These are phyloP conservation scores for Caloenas nicobarica DNA, from an alignment of 2,113 vertebrate genomes.

Conservation along the genomic window DNA sequence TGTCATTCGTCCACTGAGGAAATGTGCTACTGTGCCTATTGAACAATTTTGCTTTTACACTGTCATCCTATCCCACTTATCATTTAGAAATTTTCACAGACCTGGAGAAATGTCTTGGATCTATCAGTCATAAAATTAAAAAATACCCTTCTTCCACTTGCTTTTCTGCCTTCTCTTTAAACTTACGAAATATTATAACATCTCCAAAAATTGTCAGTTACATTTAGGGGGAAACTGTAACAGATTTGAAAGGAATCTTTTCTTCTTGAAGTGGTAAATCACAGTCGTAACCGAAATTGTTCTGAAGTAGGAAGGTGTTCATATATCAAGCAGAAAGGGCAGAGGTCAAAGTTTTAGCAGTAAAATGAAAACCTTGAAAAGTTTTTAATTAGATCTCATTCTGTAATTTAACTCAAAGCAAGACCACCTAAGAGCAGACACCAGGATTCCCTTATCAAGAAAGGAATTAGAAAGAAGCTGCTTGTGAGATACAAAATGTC, in stretches of 20 bases:
- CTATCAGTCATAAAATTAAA: neutral
- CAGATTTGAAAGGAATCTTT: neutral
- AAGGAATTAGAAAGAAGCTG: neutral
- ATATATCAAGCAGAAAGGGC: neutral
- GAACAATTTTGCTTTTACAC: neutral
- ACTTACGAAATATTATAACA: neutral
- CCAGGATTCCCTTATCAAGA: constrained; percentile 3
- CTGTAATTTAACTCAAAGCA: constrained; percentile 41
- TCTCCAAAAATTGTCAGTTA: neutral
- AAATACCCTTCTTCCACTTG: neutral
- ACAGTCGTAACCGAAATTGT: neutral
- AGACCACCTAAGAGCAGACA: constrained; percentile 35
- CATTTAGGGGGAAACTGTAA: neutral
- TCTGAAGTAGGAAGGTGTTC: constrained; percentile 17
- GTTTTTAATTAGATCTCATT: constrained; percentile 19
- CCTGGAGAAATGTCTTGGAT: neutral
- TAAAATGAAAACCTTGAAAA: constrained; percentile 45
- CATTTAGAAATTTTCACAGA: neutral
- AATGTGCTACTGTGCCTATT: neutral
- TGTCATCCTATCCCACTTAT: neutral
- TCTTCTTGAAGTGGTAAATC: constrained; percentile 21
- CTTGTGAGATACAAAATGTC: neutral
- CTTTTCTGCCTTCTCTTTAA: neutral
- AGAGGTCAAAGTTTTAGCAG: constrained; percentile 34
- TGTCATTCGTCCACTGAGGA: neutral